Conservation (phyloP, 2,797 vertebrate species). For the Gadopsis marmoratus region DNA sequence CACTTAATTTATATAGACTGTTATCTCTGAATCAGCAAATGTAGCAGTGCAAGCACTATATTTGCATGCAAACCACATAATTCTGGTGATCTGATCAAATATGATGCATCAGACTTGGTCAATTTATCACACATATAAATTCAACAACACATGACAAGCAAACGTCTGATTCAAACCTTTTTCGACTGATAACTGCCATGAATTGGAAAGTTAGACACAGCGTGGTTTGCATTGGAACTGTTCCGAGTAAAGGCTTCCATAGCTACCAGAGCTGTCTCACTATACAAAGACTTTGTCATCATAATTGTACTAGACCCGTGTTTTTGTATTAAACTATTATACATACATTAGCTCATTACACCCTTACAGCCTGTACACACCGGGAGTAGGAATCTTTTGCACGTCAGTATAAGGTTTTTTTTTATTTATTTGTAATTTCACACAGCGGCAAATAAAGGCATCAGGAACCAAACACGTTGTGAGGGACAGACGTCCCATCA, state of each 20-base stretch:
- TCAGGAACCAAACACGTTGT: too few relatives aligned
- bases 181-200: background rate
- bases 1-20: constrained; percentile 32
- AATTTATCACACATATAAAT: background rate
- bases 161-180: background rate
- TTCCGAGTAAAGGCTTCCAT: background rate
- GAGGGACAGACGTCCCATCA: too few relatives aligned
- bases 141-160: background rate
- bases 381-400: too few relatives aligned
- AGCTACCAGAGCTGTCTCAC: background rate
- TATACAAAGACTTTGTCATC: background rate
- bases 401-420: too few relatives aligned
- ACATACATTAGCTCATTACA: background rate
- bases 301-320: background rate
- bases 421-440: too few relatives aligned
- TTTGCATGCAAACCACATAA: constrained; percentile 5
- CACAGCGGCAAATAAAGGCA: too few relatives aligned
- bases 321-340: background rate
- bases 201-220: background rate
- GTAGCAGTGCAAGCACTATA: background rate
- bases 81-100: constrained; percentile 14
- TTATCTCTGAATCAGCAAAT: constrained; percentile 44
- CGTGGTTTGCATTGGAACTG: background rate
- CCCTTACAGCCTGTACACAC: background rate
- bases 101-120: background rate